These are phyloP conservation scores for Aspiorhynchus laticeps DNA, from an alignment of 2,113 vertebrate species.

Conservation along the genomic window DNA sequence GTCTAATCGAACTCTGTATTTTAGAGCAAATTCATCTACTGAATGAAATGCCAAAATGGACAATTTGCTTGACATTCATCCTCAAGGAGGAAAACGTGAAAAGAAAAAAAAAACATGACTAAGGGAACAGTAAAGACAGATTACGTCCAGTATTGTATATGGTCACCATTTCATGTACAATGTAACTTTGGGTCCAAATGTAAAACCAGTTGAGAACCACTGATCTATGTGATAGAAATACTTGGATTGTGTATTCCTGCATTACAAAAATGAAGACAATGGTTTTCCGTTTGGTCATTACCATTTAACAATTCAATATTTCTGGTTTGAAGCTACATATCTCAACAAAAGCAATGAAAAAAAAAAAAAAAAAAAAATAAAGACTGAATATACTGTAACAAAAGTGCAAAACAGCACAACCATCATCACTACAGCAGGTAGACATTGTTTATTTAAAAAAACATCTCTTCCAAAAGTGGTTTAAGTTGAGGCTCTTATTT, in stretches of 20 bases:
- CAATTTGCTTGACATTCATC: background rate
- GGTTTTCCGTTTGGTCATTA: constrained; percentile 41
- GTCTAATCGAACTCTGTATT: background rate
- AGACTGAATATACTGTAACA: background rate
- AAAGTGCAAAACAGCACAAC: constrained; percentile 39
- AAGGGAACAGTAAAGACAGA: background rate
- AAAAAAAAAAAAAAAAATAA: background rate
- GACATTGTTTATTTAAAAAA: constrained; percentile 51
- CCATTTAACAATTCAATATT: constrained; percentile 30
- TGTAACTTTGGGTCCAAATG: background rate
- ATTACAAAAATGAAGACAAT: constrained; percentile 10
- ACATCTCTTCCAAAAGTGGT: constrained; percentile 67
- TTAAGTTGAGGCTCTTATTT: constrained; percentile 84
- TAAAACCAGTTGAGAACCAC: constrained; percentile 13
- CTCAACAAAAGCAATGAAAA: constrained; percentile 16
- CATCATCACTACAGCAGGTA: constrained; percentile 2
- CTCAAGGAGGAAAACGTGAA: background rate
- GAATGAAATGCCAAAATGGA: background rate
- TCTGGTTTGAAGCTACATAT: constrained; percentile 18
- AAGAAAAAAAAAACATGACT: background rate
- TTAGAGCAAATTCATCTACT: background rate
- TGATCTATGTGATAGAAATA: background rate
- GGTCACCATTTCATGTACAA: background rate
- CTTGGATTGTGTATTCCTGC: background rate
- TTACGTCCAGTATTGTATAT: background rate